These are phyloP conservation scores for Drosophila truncata DNA, from an alignment of 1,140 invertebrate genomes.

Conservation along the genomic window DNA sequence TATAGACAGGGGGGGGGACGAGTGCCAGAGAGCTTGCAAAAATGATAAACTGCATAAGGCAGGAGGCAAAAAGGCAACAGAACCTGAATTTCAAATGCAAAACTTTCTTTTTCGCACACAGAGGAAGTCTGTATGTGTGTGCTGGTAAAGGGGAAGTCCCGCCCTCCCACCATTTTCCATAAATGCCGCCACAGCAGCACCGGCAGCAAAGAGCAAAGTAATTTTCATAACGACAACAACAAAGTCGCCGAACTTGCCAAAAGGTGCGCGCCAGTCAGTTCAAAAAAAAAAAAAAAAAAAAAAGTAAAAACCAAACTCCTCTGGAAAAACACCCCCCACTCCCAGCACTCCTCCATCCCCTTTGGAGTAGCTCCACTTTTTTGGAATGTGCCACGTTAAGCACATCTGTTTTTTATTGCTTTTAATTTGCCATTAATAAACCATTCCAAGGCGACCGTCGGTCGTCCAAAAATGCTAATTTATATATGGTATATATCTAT, in stretches of 20 bases:
- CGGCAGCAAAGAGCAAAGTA: constrained; percentile 78
- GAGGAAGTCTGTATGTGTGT: constrained; percentile 13
- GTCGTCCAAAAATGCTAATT: constrained; percentile 75
- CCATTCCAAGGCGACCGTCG: constrained; percentile 75
- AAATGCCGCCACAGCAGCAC: constrained; percentile 56
- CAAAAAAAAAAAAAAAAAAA: constrained; percentile 15
- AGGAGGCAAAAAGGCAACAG: constrained; percentile 59
- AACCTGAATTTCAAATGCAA: constrained; percentile 79
- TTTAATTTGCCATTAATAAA: constrained; percentile 85
- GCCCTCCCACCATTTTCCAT: constrained; percentile 7
- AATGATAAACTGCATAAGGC: constrained; percentile 85
- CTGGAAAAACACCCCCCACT: neutral
- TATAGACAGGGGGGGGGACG: neutral
- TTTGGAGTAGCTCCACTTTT: constrained; percentile 15
- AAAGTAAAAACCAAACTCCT: constrained; percentile 6
- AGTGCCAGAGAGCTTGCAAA: constrained; percentile 36
- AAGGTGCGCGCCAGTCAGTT: constrained; percentile 61
- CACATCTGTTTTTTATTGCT: constrained; percentile 85
- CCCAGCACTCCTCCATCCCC: neutral
- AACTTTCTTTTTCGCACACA: constrained; percentile 74
- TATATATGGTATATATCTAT: constrained; percentile 63
- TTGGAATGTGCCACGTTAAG: constrained; percentile 84
- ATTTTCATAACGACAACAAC: constrained; percentile 83
- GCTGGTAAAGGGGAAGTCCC: constrained; percentile 12
- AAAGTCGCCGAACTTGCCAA: constrained; percentile 71